Conservation (phyloP, 2,113 vertebrate genomes). For the Nycticorax nycticorax region DNA sequence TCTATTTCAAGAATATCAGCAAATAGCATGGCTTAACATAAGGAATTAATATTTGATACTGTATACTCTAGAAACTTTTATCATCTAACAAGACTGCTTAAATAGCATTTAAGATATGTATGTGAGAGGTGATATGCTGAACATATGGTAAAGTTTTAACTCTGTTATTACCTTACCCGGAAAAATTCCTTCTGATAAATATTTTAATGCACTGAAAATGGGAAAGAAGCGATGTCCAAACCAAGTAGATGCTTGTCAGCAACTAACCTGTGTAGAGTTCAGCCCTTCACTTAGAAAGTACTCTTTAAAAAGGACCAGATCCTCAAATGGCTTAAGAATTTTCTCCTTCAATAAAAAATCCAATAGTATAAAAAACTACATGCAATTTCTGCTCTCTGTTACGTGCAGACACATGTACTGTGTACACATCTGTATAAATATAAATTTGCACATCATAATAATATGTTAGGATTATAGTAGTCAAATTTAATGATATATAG, state of each 20-base stretch:
- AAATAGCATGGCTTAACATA: not conserved
- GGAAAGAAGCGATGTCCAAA: not conserved
- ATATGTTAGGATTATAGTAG: not conserved
- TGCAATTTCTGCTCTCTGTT: not conserved
- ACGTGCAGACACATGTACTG: accelerated
- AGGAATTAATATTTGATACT: not conserved
- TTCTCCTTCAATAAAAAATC: not conserved
- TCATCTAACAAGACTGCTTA: not conserved
- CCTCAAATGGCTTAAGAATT: not conserved
- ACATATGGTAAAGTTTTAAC: not conserved
- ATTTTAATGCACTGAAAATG: not conserved
- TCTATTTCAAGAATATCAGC: not conserved
- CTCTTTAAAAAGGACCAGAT: not conserved
- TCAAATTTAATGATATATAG: not conserved
- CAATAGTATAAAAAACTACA: not conserved
- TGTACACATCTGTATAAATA: not conserved
- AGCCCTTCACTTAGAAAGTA: not conserved
- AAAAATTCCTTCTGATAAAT: not conserved
- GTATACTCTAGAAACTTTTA: not conserved
- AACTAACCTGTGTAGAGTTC: not conserved
- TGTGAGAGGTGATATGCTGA: not conserved
- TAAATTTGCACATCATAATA: not conserved
- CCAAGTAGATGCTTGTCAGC: not conserved
- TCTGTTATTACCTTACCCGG: not conserved
- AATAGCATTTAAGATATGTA: not conserved